phyloP scores from a whole-genome alignment of 2,113 vertebrate genomes.

The Pseudorhombus dupliciocellatus region DNA sequence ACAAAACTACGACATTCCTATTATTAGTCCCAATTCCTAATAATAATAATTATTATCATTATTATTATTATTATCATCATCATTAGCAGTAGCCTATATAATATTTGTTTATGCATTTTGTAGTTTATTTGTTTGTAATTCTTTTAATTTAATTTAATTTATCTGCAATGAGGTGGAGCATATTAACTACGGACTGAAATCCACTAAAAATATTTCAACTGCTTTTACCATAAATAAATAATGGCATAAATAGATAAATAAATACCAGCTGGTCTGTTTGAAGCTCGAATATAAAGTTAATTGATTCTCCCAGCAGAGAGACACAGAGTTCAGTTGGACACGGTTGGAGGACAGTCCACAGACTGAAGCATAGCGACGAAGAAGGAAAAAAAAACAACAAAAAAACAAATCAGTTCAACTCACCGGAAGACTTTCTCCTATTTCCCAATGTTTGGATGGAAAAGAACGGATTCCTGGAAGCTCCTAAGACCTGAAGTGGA shows the following conservation, averaged over 20 bases:
- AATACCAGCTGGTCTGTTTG: neutral
- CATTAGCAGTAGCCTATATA: too few relatives aligned
- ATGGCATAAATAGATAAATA: neutral
- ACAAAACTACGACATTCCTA: too few relatives aligned
- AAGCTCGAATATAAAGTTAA: neutral
- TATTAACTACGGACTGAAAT: neutral
- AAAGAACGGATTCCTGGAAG: conserved; percentile 67
- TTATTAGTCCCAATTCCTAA: too few relatives aligned
- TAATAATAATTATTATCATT: too few relatives aligned
- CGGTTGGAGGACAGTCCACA: neutral
- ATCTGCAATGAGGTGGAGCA: neutral
- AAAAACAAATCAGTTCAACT: conserved; percentile 76
- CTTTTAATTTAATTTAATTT: too few relatives aligned
- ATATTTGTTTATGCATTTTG: too few relatives aligned
- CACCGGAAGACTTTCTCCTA: conserved; percentile 78
- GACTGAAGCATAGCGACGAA: neutral
- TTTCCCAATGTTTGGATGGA: conserved; percentile 71
- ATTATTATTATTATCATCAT: neutral
- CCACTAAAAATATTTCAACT: neutral
- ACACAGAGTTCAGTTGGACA: neutral
- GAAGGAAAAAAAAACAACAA: conserved; percentile 17
- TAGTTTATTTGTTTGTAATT: too few relatives aligned
- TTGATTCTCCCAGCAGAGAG: neutral
- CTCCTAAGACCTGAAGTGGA: conserved; percentile 70
- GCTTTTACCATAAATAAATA: neutral